A percentile compares a stretch with the other conserved stretches of the same genome.
These are phyloP conservation scores for Pica pica DNA, from an alignment of 2,113 vertebrate genomes.

Conservation along the genomic window DNA sequence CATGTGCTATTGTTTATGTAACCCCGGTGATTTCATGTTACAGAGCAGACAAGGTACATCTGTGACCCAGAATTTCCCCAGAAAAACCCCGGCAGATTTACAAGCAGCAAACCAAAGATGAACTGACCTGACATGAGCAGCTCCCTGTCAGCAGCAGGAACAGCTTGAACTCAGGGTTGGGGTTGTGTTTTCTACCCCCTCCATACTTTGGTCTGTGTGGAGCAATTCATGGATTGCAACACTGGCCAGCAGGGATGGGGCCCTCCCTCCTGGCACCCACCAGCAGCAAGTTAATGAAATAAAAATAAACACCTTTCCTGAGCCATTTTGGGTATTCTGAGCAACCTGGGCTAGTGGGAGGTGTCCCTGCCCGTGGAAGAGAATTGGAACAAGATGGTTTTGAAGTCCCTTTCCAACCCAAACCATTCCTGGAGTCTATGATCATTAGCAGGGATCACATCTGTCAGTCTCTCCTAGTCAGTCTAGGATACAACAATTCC, in stretches of 20 bases:
- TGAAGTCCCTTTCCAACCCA: not conserved
- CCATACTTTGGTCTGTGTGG: rapidly evolving
- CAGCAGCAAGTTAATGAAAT: not conserved
- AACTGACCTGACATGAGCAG: not conserved
- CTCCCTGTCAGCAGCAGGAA: not conserved
- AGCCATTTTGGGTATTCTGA: not conserved
- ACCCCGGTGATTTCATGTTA: not conserved
- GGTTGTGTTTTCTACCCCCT: not conserved
- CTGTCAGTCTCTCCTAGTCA: not conserved
- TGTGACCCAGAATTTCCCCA: not conserved
- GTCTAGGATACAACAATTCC: not conserved
- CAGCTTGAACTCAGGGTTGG: not conserved
- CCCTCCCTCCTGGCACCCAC: not conserved
- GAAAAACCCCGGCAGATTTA: not conserved
- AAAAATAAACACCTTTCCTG: not conserved
- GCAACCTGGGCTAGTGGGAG: not conserved
- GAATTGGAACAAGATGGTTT: not conserved
- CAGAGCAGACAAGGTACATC: not conserved
- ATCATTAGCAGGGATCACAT: not conserved
- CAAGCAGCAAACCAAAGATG: not conserved
- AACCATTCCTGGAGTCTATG: too few relatives aligned
- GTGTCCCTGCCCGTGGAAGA: not conserved
- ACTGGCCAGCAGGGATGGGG: not conserved
- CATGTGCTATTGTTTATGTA: not conserved
- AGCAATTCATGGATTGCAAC: not conserved